Base-by-base conservation (phyloP, 1,140 invertebrate genomes). In the Ericerus pela region DNA sequence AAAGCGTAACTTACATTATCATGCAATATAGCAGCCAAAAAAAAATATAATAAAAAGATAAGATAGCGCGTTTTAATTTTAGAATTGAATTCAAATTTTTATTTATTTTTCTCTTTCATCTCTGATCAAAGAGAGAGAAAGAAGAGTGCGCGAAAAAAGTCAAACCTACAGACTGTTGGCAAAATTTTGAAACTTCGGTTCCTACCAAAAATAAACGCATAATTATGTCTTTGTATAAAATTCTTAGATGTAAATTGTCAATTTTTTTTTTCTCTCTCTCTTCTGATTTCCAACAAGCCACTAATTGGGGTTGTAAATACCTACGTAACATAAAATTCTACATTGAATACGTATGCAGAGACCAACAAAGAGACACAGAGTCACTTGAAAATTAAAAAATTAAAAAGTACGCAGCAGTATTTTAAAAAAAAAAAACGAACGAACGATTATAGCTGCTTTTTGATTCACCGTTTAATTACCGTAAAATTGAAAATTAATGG, bases 1-100 rank as follows among this genome's bases (percentile, higher is more conserved):
- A n/a, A n/a, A n/a, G n/a, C n/a, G n/a, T n/a, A n/a, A 47, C 22
- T 47, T 18, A 47, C 4, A 22, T 47, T 6, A 16, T 38, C 22
- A 47, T 47, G 20, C 22, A 2, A 10, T 3, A 24, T 6, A 10
- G 36, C 22, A 47, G 16, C 22, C 16, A 47, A 2, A 47, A 47
- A 47, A 47, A 47, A 24, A 24, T 5, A 47, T 22, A 22, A 47
- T 47, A 24, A 47, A 47, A 38, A 47, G 41, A 47, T 47, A 47
- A 47, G 41, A 47, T 47, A 47, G 41, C 14, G n/a, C 2, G 26
- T 22, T 10, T 47, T 47, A 47, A 47, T 22, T 47, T 47, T 47
- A 47, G 41, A 2, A 24, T 8, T 14, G 20, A 24, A 47, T 47
- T 47, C 22, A 3, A 22, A 47, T 47, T n/a, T n/a, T n/a, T n/a